These are phyloP conservation scores for Atherinosoma microstoma DNA, from an alignment of 2,797 vertebrate species.

Conservation along the genomic window DNA sequence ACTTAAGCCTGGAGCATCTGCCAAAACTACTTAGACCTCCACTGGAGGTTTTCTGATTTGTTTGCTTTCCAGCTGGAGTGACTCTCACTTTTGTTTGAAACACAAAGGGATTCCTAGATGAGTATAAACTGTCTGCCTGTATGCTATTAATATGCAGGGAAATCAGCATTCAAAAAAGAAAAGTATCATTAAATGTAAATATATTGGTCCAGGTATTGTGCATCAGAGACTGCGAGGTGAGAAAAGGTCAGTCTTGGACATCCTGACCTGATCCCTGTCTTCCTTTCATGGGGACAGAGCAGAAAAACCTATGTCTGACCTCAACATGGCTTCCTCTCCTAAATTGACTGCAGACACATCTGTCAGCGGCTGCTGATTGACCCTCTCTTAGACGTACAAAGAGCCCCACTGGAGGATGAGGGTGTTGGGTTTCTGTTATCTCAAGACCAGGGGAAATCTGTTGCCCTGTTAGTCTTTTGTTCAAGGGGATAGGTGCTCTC, in stretches of 20 bases:
- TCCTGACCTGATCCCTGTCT: slow-evolving; percentile 73
- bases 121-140: slow-evolving; percentile 33
- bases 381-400: slow-evolving; percentile 82
- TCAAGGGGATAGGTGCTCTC: slow-evolving; percentile 59
- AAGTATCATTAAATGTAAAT: slow-evolving; percentile 6
- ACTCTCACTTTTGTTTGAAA: slow-evolving; percentile 59
- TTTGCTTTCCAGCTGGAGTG: slow-evolving; percentile 73
- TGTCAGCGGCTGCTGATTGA: slow-evolving; percentile 84
- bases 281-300: slow-evolving; percentile 56
- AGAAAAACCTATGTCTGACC: slow-evolving; percentile 71
- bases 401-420: slow-evolving; percentile 77
- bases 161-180: slow-evolving; percentile 6
- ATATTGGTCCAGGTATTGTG: slow-evolving; percentile 61
- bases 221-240: slow-evolving; percentile 57
- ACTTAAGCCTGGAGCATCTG: slow-evolving; percentile 77
- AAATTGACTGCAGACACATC: slow-evolving; percentile 83
- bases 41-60: slow-evolving; percentile 68
- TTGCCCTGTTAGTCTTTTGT: slow-evolving; percentile 80
- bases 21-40: slow-evolving; percentile 73
- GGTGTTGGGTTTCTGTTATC: slow-evolving; percentile 86
- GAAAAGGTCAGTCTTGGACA: slow-evolving; percentile 75
- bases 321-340: slow-evolving; percentile 73
- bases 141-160: slow-evolving; percentile 30
- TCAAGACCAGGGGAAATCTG: slow-evolving; percentile 74
- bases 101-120: slow-evolving; percentile 52